Conservation (phyloP, 2,113 vertebrate genomes). For the Atractosteus spatula region DNA sequence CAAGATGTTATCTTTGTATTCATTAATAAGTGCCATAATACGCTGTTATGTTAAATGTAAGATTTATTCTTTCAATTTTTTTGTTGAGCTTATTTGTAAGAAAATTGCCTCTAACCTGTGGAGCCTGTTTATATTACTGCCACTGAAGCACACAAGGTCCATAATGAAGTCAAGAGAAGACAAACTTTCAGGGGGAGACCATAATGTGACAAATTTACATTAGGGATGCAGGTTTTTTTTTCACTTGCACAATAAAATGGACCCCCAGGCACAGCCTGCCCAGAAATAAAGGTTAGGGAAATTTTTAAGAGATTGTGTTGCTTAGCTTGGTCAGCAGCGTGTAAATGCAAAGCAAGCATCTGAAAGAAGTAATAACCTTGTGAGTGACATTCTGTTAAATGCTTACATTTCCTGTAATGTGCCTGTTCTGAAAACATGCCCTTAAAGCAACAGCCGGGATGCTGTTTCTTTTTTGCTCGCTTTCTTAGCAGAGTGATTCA, state of each 20-base stretch:
- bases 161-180: too few relatives aligned
- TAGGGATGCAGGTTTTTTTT: too few relatives aligned
- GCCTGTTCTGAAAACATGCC: conserved; percentile 43
- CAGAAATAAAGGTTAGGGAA: conserved; percentile 48
- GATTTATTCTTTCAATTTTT: too few relatives aligned
- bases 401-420: conserved; percentile 59
- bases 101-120: too few relatives aligned
- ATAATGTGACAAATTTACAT: too few relatives aligned
- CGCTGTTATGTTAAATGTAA: too few relatives aligned
- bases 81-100: too few relatives aligned
- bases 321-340: conserved; percentile 66
- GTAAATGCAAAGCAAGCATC: conserved; percentile 59
- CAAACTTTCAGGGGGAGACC: too few relatives aligned
- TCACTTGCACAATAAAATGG: not conserved
- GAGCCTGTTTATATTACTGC: too few relatives aligned
- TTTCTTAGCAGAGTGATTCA: conserved; percentile 39
- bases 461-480: conserved; percentile 32
- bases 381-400: conserved; percentile 67
- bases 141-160: too few relatives aligned
- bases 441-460: conserved; percentile 36
- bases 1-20: too few relatives aligned
- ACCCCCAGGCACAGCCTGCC: conserved; percentile 36
- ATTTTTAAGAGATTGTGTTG: conserved; percentile 63
- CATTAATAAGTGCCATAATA: too few relatives aligned
- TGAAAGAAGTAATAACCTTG: conserved; percentile 63